Percentiles rank a stretch among this genome's conserved stretches.
These are phyloP conservation scores for Bradypus variegatus DNA, from an alignment of 2,797 vertebrate species.

Conservation along the genomic window DNA sequence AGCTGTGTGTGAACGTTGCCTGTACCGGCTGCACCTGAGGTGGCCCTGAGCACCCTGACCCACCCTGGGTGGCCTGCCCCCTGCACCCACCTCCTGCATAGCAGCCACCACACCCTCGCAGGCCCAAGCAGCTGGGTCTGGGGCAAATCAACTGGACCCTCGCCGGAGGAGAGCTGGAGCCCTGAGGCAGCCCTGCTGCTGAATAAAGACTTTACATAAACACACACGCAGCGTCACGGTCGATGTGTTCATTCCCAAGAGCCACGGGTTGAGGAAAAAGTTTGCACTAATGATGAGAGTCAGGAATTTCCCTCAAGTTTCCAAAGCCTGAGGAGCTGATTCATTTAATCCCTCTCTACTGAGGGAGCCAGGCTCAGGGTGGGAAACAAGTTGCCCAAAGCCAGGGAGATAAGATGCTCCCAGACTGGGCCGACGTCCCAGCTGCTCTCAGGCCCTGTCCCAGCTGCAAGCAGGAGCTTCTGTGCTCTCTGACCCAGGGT, in stretches of 20 bases:
- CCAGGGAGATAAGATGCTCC: neutral
- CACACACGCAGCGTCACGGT: neutral
- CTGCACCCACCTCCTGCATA: neutral
- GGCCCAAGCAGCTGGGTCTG: neutral
- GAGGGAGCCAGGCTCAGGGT: neutral
- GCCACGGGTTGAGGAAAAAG: neutral
- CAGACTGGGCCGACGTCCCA: no score
- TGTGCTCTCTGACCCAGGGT: neutral
- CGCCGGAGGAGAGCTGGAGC: neutral
- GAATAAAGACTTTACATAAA: slow-evolving; percentile 42
- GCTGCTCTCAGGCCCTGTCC: neutral
- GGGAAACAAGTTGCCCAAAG: neutral
- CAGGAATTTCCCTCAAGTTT: neutral
- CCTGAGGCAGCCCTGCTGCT: neutral
- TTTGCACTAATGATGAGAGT: neutral
- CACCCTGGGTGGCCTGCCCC: neutral
- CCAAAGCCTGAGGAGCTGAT: neutral
- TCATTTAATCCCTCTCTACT: neutral
- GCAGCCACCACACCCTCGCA: neutral
- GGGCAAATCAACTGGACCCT: neutral
- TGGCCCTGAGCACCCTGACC: neutral
- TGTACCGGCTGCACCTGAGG: slow-evolving; percentile 56
- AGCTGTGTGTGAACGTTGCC: slow-evolving; percentile 59
- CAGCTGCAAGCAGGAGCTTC: neutral
- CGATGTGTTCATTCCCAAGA: neutral